Evolutionary conservation across 2,113 vertebrate genomes (phyloP).

Genomic region (Myiozetetes cayanensis): DNA sequence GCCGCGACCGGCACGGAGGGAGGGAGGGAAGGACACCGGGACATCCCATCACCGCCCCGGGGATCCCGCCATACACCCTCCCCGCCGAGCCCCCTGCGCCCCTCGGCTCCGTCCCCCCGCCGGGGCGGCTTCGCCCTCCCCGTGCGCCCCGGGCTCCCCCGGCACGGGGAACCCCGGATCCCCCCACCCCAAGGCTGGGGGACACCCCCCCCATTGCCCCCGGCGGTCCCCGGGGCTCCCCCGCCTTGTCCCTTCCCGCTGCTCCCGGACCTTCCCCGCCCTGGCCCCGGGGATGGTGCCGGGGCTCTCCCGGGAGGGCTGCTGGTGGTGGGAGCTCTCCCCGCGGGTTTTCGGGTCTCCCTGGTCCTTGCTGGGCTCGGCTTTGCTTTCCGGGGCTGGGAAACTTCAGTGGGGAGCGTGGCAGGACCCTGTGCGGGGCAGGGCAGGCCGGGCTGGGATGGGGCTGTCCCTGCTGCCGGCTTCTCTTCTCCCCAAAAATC

Average conservation of each 20-base stretch:
- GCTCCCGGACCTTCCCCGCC: neutral
- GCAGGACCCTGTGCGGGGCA: neutral
- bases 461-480: neutral
- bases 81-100: neutral
- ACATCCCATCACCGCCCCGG: neutral
- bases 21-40: neutral
- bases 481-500: neutral
- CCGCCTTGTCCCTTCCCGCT: neutral
- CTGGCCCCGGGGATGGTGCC: neutral
- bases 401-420: fast-evolving
- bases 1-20: slow-evolving; percentile 23
- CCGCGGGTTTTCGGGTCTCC: neutral
- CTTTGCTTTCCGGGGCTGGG: neutral
- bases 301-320: neutral
- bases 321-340: neutral
- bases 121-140: neutral
- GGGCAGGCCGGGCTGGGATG: neutral
- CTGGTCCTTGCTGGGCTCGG: neutral
- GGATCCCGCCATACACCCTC: neutral
- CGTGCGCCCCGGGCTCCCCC: neutral
- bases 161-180: neutral
- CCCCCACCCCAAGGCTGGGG: neutral
- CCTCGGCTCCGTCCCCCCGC: neutral
- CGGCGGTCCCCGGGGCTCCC: no score
- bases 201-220: neutral